Percentiles rank a stretch among this genome's conserved stretches.
Conservation (phyloP, 1,140 invertebrate genomes). For the Musca domestica region DNA sequence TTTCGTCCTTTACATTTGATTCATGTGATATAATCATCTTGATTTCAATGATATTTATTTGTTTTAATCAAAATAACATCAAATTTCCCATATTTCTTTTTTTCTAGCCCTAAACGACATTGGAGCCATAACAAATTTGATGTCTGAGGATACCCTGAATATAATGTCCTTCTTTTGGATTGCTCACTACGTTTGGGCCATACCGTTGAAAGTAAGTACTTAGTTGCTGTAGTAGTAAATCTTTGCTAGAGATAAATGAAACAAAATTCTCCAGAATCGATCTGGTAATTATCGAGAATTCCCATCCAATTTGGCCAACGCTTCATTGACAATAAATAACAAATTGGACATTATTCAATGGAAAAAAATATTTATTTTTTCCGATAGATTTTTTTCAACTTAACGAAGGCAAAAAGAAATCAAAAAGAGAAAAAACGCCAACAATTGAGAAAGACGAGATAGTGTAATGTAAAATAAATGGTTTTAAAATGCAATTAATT, state of each 20-base stretch:
- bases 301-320: neutral
- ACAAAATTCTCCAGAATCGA: no score
- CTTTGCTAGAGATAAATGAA: no score
- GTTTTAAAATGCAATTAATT: slow-evolving; percentile 14
- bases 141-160: slow-evolving; percentile 79
- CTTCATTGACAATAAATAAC: neutral
- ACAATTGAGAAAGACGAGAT: no score
- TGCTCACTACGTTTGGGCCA: slow-evolving; percentile 82
- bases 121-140: slow-evolving; percentile 75
- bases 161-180: slow-evolving; percentile 83
- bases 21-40: neutral
- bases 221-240: neutral
- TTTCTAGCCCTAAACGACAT: slow-evolving; percentile 57
- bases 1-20: neutral
- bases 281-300: neutral
- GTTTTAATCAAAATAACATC: neutral
- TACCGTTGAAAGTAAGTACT: slow-evolving; percentile 72
- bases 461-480: slow-evolving; percentile 13
- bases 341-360: neutral
- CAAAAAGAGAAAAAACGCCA: no score
- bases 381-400: no score
- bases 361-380: no score
- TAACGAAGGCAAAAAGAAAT: no score
- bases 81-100: neutral
- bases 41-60: slow-evolving; percentile 12